Base-by-base conservation (phyloP, 2,888 invertebrate species). In the Drosophila borborema region DNA sequence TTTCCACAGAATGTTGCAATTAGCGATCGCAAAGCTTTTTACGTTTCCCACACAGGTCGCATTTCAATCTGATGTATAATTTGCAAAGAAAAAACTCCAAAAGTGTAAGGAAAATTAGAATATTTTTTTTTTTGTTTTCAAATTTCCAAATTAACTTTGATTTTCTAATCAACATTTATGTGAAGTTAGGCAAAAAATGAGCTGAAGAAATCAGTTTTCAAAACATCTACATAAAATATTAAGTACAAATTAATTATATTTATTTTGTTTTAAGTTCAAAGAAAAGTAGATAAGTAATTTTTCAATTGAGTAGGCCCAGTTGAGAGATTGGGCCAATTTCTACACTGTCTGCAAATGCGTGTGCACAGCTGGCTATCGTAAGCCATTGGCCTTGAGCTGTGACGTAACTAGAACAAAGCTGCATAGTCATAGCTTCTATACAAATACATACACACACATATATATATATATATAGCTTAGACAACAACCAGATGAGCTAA, bases 321-420 rank as follows among this genome's bases (percentile, higher is more conserved):
- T 28, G 28, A 28, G 28, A 4, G 18, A 14, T 14, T 4, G 20
- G 9, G 20, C 6, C 1, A 8, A 38, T 34, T 51, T 1, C 5
- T 36, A 54, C 55, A 55, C 28, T 55, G 55, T 28, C 63, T 31
- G 49, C 18, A 49, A 59, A 36, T 70, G 34, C 72, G 53, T 71
- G 61, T 61, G 51, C 18, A 54, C 73, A 73, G 73, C 66, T 73
- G 73, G 28, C 20, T 9, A 18, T 5, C 38, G 31, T 10, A 54
- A 68, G 53, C 28, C n/a, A 20, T 18, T 54, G 49, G 56, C 63
- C 62, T 51, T 71, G 45, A 28, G 48, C 18, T 40, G 60, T 54
- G 49, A 64, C 64, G 72, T 60, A 72, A 72, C 64, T 59, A 64
- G 72, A 72, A 72, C 59, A 38, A 20, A 54, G 48, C 28, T 31